Conservation (phyloP, 2,113 vertebrate genomes). For the Macaca fascicularis region DNA sequence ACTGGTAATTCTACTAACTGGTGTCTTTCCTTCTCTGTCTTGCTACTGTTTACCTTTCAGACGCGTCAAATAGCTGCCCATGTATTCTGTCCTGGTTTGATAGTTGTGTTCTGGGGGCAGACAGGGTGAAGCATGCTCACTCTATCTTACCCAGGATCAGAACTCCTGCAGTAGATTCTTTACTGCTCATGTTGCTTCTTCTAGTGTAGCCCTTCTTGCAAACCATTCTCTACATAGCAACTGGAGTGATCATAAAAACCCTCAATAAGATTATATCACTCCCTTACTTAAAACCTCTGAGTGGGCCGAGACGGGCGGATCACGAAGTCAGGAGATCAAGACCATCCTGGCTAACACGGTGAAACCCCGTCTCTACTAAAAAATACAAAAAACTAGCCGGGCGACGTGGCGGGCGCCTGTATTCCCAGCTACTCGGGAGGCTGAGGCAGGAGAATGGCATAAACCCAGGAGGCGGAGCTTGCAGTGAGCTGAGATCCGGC, state of each 20-base stretch:
- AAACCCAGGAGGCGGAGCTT: too few relatives aligned
- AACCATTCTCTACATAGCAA: background rate
- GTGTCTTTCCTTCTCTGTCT: background rate
- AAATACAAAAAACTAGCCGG: too few relatives aligned
- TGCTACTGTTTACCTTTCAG: background rate
- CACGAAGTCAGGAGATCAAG: too few relatives aligned
- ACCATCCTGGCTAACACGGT: too few relatives aligned
- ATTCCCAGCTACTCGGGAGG: too few relatives aligned
- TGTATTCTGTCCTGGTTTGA: background rate
- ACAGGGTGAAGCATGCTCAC: background rate
- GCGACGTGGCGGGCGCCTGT: too few relatives aligned
- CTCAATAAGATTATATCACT: background rate
- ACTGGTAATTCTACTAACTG: background rate
- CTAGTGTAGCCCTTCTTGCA: background rate
- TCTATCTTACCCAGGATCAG: background rate
- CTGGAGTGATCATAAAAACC: background rate
- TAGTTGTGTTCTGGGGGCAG: background rate
- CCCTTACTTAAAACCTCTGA: background rate
- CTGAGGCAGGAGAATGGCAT: too few relatives aligned
- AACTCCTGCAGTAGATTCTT: background rate
- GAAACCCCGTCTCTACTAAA: too few relatives aligned
- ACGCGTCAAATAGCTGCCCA: background rate
- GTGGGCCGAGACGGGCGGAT: background rate
- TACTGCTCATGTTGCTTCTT: background rate
- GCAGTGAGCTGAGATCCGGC: too few relatives aligned